phyloP scores from a whole-genome alignment of 2,888 invertebrate genomes.

The Tetragonisca angustula region DNA sequence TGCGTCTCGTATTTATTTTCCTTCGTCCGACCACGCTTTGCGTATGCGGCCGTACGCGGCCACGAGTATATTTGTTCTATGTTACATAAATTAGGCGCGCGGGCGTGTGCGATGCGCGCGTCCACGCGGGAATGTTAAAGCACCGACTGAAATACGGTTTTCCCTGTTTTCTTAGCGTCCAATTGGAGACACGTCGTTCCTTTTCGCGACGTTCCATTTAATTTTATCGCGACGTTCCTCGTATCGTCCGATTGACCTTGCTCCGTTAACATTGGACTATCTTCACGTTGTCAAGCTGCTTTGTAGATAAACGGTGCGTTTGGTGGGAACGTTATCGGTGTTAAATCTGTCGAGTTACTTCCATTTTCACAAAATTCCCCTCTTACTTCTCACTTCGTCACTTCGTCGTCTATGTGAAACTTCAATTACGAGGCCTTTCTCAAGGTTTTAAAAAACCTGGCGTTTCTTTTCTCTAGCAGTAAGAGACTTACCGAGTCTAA shows the following conservation, averaged over 20 bases:
- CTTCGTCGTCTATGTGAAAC: neutral
- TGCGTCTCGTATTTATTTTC: constrained; percentile 55
- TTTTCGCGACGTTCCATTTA: constrained; percentile 37
- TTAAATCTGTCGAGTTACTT: neutral
- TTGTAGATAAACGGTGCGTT: neutral
- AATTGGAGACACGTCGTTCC: constrained; percentile 8
- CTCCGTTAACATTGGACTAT: neutral
- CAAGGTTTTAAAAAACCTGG: neutral
- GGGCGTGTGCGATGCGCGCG: constrained; percentile 44
- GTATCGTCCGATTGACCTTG: neutral
- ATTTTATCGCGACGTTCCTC: constrained; percentile 21
- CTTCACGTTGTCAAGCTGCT: neutral
- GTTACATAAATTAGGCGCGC: constrained; percentile 57
- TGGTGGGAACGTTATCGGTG: neutral
- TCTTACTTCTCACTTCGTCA: neutral
- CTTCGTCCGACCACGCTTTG: constrained; percentile 32
- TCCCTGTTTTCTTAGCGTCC: constrained; percentile 51
- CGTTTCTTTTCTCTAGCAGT: neutral
- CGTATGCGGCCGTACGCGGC: constrained; percentile 19
- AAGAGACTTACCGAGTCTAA: neutral
- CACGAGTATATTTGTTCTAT: constrained; percentile 55
- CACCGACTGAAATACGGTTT: constrained; percentile 49
- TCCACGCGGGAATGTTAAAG: constrained; percentile 39
- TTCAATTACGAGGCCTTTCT: neutral
- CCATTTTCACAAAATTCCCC: neutral